Conservation (phyloP, 1,140 invertebrate species). For the Calliphora vicina region DNA sequence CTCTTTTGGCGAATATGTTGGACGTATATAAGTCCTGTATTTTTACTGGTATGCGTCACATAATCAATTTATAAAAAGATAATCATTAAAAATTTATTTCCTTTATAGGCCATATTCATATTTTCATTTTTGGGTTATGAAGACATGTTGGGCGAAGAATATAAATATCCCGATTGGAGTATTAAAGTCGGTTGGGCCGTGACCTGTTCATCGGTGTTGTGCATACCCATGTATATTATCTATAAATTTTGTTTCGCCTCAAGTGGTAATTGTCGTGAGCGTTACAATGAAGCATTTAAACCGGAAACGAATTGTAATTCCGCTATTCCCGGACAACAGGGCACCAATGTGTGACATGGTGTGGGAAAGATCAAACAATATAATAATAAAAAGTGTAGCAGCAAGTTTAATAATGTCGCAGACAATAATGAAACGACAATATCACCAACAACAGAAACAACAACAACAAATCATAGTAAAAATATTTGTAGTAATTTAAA, state of each 20-base stretch:
- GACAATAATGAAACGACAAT: constrained; percentile 10
- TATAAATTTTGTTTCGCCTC: constrained; percentile 79
- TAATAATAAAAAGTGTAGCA: constrained; percentile 20
- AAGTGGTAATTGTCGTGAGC: constrained; percentile 67
- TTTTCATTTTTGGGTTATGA: constrained; percentile 88
- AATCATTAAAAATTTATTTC: neutral
- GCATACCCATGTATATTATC: constrained; percentile 88
- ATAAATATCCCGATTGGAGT: constrained; percentile 89
- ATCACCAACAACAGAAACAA: constrained; percentile 56
- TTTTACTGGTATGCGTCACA: constrained; percentile 70
- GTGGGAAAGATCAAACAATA: neutral
- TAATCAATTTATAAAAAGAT: neutral
- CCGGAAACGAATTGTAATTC: constrained; percentile 52
- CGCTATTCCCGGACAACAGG: constrained; percentile 60
- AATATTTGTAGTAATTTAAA: constrained; percentile 28
- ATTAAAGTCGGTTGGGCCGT: constrained; percentile 90
- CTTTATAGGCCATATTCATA: constrained; percentile 83
- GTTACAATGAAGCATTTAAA: constrained; percentile 52
- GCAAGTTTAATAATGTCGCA: constrained; percentile 7
- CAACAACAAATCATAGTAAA: constrained; percentile 36
- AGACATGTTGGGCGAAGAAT: constrained; percentile 87
- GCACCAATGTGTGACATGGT: constrained; percentile 63
- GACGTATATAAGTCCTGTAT: constrained; percentile 88
- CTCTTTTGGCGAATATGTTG: constrained; percentile 93
- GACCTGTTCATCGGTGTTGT: constrained; percentile 89